phyloP scores from a whole-genome alignment of 64 coral and sea anemone genomes.

The Astreopora myriophthalma region DNA sequence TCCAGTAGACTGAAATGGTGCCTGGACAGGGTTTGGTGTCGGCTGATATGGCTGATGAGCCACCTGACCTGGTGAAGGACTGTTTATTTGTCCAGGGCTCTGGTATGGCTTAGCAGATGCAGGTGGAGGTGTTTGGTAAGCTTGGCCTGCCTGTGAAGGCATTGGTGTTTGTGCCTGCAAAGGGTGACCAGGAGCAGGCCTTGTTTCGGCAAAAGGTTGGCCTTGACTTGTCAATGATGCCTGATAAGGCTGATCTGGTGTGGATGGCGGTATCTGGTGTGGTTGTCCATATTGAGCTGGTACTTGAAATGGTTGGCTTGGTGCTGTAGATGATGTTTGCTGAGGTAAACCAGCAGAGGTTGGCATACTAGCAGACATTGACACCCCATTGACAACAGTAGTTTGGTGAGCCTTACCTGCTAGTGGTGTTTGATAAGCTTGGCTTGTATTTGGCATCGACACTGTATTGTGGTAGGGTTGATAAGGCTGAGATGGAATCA shows the following conservation, averaged over 20 bases:
- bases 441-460: neutral
- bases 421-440: neutral
- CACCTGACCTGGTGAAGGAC: neutral
- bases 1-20: neutral
- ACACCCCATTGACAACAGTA: neutral
- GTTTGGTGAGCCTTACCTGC: neutral
- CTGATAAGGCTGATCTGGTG: neutral
- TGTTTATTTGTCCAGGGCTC: neutral
- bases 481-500: neutral
- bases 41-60: neutral
- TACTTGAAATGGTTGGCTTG: neutral
- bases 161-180: neutral
- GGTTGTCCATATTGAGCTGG: neutral
- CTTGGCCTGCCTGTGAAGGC: neutral
- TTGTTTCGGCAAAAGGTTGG: neutral
- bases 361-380: neutral
- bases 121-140: conserved; percentile 8
- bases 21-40: neutral
- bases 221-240: neutral
- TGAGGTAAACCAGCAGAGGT: neutral
- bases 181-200: neutral
- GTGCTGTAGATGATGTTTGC: neutral
- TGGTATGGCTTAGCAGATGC: neutral
- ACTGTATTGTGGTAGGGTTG: neutral
- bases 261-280: neutral